phyloP scores from a whole-genome alignment of 2,797 vertebrate genomes.

The Silurus aristotelis region DNA sequence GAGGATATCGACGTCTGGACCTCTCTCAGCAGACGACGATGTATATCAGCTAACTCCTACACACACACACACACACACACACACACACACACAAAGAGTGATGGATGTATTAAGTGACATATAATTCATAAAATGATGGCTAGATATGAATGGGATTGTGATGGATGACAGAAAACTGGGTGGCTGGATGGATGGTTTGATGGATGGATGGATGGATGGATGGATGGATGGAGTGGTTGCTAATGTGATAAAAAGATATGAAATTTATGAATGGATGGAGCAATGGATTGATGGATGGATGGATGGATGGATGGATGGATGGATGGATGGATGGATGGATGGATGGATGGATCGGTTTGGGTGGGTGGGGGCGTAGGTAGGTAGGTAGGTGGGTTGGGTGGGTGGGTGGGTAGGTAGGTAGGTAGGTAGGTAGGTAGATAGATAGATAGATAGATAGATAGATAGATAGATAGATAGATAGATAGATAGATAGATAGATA shows the following conservation, averaged over 20 bases:
- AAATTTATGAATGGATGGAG: neutral
- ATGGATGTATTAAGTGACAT: neutral
- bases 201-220: neutral
- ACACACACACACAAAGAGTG: conserved; percentile 14
- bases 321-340: neutral
- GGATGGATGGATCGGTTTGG: no score
- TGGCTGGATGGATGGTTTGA: neutral
- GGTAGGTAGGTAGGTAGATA: neutral
- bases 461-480: neutral
- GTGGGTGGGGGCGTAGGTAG: no score
- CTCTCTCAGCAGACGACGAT: conserved; percentile 77
- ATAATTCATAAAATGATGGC: neutral
- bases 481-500: neutral
- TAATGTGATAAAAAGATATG: no score
- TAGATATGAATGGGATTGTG: neutral
- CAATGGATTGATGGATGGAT: neutral
- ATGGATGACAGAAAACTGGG: neutral
- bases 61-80: conserved; percentile 45
- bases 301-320: neutral
- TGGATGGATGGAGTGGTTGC: neutral
- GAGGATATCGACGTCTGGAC: conserved; percentile 72
- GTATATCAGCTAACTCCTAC: conserved; percentile 81
- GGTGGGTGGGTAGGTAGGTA: neutral
- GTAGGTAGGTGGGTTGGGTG: no score
- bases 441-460: no score